phyloP scores from a whole-genome alignment of 2,888 invertebrate species.

The Tetanocera ferruginea region DNA sequence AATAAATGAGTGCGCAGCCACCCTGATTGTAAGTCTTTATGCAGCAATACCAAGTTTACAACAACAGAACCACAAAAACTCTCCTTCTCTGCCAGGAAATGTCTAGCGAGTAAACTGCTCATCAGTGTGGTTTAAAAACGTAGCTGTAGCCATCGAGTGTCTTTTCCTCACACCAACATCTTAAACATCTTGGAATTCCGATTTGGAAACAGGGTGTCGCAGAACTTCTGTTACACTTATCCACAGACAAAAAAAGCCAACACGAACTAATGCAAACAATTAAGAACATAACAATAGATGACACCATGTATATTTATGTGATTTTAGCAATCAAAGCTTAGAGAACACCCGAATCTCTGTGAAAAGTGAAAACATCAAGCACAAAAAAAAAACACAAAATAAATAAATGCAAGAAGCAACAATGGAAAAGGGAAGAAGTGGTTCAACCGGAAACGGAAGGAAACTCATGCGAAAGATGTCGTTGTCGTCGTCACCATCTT shows the following conservation, averaged over 20 bases:
- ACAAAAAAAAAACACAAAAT: not conserved
- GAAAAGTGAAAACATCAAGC: slow-evolving; percentile 2
- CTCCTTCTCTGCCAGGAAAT: not conserved
- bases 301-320: not conserved
- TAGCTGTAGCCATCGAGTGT: not conserved
- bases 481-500: slow-evolving; percentile 4
- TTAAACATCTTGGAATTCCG: slow-evolving; percentile 25
- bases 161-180: not conserved
- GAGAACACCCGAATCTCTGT: not conserved
- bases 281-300: not conserved
- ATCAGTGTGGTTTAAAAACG: slow-evolving; percentile 24
- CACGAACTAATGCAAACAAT: not conserved
- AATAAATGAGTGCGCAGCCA: not conserved
- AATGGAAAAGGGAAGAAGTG: not conserved
- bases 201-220: not conserved
- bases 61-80: too few relatives aligned
- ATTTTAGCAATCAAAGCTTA: not conserved
- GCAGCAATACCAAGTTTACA: not conserved
- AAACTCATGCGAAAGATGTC: slow-evolving; percentile 38
- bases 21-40: not conserved
- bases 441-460: slow-evolving; percentile 38
- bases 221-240: not conserved
- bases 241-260: not conserved
- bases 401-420: slow-evolving; percentile 13
- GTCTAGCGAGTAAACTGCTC: slow-evolving; percentile 25